phyloP scores from a whole-genome alignment of 2,113 vertebrate species.

The Gavialis gangeticus region DNA sequence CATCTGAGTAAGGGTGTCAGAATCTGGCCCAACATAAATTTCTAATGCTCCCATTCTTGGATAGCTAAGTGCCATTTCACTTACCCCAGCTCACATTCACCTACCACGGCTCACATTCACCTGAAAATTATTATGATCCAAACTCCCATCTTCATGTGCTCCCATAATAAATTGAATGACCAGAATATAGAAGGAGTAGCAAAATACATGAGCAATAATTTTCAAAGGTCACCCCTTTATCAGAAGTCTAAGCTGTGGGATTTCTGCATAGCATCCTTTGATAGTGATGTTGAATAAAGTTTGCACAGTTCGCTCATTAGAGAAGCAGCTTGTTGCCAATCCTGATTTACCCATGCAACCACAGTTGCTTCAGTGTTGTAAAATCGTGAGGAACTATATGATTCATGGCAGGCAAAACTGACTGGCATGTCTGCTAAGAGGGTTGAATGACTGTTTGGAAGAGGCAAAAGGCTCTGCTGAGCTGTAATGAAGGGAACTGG shows the following conservation, averaged over 20 bases:
- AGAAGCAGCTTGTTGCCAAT: background rate
- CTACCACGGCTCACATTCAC: background rate
- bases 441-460: background rate
- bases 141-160: background rate
- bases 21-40: background rate
- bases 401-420: background rate
- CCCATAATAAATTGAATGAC: background rate
- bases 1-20: background rate
- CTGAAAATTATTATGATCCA: background rate
- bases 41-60: background rate
- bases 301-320: background rate
- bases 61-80: fast-evolving
- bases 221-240: background rate
- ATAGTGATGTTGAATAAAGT: background rate
- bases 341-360: background rate
- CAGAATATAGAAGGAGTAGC: background rate
- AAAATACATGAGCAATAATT: background rate
- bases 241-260: background rate
- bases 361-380: background rate
- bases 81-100: background rate
- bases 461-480: background rate
- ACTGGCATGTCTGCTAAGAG: background rate
- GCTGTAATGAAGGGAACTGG: background rate
- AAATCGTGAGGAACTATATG: background rate
- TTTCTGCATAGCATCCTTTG: background rate